Evolutionary conservation across 2,888 invertebrate genomes (phyloP).

Genomic region (Carcina quercana): DNA sequence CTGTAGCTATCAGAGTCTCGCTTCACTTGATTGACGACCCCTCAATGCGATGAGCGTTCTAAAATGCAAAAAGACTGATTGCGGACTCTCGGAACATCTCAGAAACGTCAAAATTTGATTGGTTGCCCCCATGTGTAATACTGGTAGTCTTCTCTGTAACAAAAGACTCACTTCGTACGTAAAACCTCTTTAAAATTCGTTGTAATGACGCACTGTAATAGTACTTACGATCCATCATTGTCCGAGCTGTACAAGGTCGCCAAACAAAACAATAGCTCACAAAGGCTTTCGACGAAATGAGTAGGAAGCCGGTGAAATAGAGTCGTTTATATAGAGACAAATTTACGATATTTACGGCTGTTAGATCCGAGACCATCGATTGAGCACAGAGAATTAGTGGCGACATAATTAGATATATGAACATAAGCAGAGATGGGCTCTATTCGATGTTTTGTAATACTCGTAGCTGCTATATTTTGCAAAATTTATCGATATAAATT

Average conservation of each 20-base stretch:
- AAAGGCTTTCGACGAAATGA: conserved; percentile 26
- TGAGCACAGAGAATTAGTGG: conserved; percentile 55
- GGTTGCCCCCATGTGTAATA: conserved; percentile 73
- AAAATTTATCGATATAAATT: no score
- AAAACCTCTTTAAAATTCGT: conserved; percentile 33
- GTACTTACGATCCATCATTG: conserved; percentile 52
- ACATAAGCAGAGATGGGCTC: no score
- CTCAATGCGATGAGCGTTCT: conserved; percentile 39
- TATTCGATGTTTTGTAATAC: no score
- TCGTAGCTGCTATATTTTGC: no score
- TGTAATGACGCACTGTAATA: conserved; percentile 22
- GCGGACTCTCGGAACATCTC: conserved; percentile 47
- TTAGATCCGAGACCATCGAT: conserved; percentile 47
- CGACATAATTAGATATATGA: conserved; percentile 68
- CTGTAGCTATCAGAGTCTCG: conserved; percentile 34
- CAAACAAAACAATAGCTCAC: conserved; percentile 38
- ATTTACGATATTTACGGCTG: conserved; percentile 18
- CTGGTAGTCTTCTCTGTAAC: conserved; percentile 51
- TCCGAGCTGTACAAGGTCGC: conserved; percentile 48
- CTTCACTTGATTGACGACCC: conserved; percentile 59
- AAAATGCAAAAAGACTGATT: conserved; percentile 50
- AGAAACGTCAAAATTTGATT: conserved; percentile 67
- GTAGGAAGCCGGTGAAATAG: conserved; percentile 13
- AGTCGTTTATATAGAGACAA: conserved; percentile 12
- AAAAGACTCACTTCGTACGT: conserved; percentile 28